Percentiles rank a stretch among this genome's conserved stretches.
These are phyloP conservation scores for Acanthoscelides obtectus DNA, from an alignment of 2,888 invertebrate genomes.

Conservation along the genomic window DNA sequence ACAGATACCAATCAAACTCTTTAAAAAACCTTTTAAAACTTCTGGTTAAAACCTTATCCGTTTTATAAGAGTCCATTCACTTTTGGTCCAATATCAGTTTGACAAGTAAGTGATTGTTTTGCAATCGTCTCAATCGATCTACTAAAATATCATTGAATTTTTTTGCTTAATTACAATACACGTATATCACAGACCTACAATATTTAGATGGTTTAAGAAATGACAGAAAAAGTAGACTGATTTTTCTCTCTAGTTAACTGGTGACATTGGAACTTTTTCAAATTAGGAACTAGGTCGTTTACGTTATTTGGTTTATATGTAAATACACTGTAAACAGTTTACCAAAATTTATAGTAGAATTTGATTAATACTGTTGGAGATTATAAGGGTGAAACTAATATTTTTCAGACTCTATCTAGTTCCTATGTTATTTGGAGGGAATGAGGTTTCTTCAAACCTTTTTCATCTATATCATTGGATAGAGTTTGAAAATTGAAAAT, in stretches of 20 bases:
- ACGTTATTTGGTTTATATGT: too few species aligned
- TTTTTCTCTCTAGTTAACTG: background rate
- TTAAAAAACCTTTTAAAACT: background rate
- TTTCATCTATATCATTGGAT: too few species aligned
- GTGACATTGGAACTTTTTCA: background rate
- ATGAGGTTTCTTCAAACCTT: too few species aligned
- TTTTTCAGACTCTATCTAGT: too few species aligned
- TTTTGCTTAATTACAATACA: slow-evolving; percentile 42
- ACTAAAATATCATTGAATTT: slow-evolving; percentile 37
- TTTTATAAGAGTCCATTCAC: slow-evolving; percentile 36
- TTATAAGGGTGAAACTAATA: too few species aligned
- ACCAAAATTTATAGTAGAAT: too few species aligned
- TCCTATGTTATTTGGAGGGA: too few species aligned
- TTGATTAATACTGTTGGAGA: too few species aligned
- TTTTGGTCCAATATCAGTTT: slow-evolving; percentile 40
- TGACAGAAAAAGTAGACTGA: slow-evolving; percentile 5
- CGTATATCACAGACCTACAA: slow-evolving; percentile 51
- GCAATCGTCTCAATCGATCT: slow-evolving; percentile 31
- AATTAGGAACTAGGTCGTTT: background rate
- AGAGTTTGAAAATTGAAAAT: too few species aligned
- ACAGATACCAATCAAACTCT: slow-evolving; percentile 11
- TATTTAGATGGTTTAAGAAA: slow-evolving; percentile 31
- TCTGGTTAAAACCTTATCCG: background rate
- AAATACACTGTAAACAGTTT: too few species aligned
- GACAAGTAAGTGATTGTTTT: slow-evolving; percentile 36